Base-by-base conservation (phyloP, 2,888 invertebrate species). In the Doris montereyensis region DNA sequence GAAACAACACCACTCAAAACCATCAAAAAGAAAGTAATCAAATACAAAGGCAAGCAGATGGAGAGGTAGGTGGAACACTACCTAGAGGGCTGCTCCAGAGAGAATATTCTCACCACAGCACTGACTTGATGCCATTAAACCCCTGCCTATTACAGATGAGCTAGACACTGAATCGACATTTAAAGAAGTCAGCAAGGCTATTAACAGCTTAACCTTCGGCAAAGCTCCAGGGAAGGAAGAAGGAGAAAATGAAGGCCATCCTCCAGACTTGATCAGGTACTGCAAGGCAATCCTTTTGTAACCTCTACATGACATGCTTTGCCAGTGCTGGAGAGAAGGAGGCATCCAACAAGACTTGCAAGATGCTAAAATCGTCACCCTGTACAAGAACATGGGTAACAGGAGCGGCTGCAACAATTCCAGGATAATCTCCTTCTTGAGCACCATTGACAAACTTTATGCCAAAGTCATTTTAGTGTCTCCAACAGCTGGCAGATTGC, bases 301-400 rank as follows among this genome's bases (percentile, higher is more conserved):
- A n/a, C n/a, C n/a, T n/a, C 60, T 60, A 24, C 60, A 10, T 60
- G 60, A 60, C 5, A 60, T 17, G 21, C 60, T 60, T n/a, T n/a
- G 60, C 60, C 60, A 10, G 8, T 60, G 60, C n/a, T 10, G 60
- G 60, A 17, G n/a, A n/a, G 24, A 17, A 60, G 4, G 3, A 24
- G 3, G 17, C 60, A 10, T 21, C 60, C n/a, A 17, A 21, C 8
- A 4, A 60, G n/a, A n/a, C n/a, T n/a, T n/a, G n/a, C n/a, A n/a
- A n/a, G n/a, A n/a, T n/a, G n/a, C n/a, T n/a, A n/a, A n/a, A 13
- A 77, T 81, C 24, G 79, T 79, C 74, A n/a, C n/a, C n/a, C n/a
- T n/a, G n/a, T n/a, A n/a, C n/a, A 84, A 83, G 58, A 81, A 83
- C 79, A 82, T 83, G 26, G 83, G 81, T 0, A 74, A 84, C 3